These are phyloP conservation scores for Spermophilus dauricus DNA, from an alignment of 2,113 vertebrate species.

Conservation along the genomic window DNA sequence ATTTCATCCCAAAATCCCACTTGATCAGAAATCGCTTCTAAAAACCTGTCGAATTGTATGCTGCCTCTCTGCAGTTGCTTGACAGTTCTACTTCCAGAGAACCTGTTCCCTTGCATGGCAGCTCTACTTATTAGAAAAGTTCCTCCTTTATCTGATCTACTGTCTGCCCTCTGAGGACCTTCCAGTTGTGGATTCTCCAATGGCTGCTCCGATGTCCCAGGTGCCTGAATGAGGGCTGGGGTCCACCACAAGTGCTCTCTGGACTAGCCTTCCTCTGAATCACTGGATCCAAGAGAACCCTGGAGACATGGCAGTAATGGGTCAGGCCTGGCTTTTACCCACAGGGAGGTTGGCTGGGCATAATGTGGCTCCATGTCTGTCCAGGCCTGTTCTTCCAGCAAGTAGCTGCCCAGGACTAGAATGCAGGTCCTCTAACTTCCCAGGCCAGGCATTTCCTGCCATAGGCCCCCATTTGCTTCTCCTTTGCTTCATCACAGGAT, in stretches of 20 bases:
- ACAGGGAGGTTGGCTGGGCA: neutral
- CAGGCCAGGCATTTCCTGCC: neutral
- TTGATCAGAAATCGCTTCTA: neutral
- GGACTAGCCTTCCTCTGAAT: neutral
- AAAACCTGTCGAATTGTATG: neutral
- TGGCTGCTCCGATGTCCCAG: no score
- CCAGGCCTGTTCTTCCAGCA: neutral
- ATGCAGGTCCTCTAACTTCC: neutral
- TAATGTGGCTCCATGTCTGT: neutral
- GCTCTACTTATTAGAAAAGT: neutral
- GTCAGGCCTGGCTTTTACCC: neutral
- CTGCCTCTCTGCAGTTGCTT: neutral
- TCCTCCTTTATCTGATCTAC: neutral
- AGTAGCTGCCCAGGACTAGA: neutral
- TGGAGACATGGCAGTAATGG: neutral
- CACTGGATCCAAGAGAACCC: neutral
- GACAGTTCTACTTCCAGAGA: neutral
- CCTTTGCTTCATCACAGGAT: neutral
- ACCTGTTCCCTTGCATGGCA: neutral
- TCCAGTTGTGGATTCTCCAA: accelerated
- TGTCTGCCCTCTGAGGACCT: neutral
- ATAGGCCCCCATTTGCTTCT: neutral
- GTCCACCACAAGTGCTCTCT: neutral
- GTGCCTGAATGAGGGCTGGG: neutral
- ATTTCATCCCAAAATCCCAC: neutral